These are phyloP conservation scores for Drosophila acutilabella DNA, from an alignment of 2,888 invertebrate genomes.

Conservation along the genomic window DNA sequence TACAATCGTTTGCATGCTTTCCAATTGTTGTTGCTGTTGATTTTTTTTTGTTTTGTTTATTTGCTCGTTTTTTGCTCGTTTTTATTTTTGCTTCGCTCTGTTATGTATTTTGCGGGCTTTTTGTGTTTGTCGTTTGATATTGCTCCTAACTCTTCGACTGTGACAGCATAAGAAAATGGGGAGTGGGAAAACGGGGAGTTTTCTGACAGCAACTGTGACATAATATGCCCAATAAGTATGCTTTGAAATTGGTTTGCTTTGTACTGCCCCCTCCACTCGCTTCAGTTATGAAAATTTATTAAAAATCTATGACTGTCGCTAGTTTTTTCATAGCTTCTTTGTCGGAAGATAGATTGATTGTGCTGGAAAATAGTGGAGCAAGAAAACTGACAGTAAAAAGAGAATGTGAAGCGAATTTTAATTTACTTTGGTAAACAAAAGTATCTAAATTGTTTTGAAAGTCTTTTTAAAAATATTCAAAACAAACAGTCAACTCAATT, in stretches of 20 bases:
- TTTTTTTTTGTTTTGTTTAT: constrained; percentile 66
- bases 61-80: constrained; percentile 55
- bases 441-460: not conserved
- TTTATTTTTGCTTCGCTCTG: not conserved
- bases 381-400: constrained; percentile 2
- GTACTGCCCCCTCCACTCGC: not conserved
- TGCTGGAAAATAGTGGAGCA: not conserved
- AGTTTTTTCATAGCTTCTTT: constrained; percentile 35
- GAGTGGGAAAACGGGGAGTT: not conserved
- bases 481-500: no score
- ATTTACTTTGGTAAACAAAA: not conserved
- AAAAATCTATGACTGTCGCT: constrained; percentile 65
- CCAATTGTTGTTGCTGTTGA: constrained; percentile 55
- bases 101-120: constrained; percentile 26
- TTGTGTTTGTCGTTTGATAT: constrained; percentile 46
- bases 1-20: constrained; percentile 52
- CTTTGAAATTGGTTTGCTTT: constrained; percentile 41
- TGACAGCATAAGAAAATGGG: not conserved
- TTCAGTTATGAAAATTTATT: constrained; percentile 62
- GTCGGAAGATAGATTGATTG: not conserved
- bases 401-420: not conserved
- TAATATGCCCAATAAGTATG: constrained; percentile 75
- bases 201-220: constrained; percentile 68
- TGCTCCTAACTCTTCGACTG: constrained; percentile 24
- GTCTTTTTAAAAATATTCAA: not conserved